A percentile compares a stretch with the other conserved stretches of the same genome.
phyloP scores from a whole-genome alignment of 2,797 vertebrate species.

The Tenualosa thibaudeaui region DNA sequence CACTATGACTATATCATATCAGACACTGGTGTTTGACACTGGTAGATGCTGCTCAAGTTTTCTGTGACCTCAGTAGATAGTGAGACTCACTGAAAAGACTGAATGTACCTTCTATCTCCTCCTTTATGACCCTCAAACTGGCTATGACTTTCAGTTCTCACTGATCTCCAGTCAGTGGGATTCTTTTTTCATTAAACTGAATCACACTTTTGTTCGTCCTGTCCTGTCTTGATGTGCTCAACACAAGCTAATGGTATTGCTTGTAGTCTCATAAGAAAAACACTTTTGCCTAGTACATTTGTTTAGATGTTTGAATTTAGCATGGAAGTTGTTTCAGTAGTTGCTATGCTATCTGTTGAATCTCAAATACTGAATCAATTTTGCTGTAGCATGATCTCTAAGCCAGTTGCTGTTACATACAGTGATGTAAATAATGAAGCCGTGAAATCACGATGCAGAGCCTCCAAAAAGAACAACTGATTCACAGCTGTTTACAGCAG shows the following conservation, averaged over 20 bases:
- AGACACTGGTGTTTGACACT: not conserved
- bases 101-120: not conserved
- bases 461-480: not conserved
- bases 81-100: not conserved
- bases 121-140: not conserved
- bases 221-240: not conserved
- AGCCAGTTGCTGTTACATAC: not conserved
- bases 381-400: not conserved
- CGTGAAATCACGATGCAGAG: not conserved
- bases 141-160: not conserved
- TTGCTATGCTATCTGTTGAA: not conserved
- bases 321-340: not conserved
- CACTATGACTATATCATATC: not conserved
- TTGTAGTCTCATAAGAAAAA: not conserved
- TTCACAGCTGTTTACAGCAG: constrained; percentile 1
- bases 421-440: not conserved
- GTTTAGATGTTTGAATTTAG: not conserved
- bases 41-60: not conserved
- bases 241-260: not conserved
- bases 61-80: not conserved
- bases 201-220: not conserved
- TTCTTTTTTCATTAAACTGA: not conserved
- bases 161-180: not conserved
- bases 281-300: not conserved
- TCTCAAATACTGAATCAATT: not conserved